Evolutionary conservation across 2,888 invertebrate species (phyloP).

Genomic region (Pachliopta kotzebuea): DNA sequence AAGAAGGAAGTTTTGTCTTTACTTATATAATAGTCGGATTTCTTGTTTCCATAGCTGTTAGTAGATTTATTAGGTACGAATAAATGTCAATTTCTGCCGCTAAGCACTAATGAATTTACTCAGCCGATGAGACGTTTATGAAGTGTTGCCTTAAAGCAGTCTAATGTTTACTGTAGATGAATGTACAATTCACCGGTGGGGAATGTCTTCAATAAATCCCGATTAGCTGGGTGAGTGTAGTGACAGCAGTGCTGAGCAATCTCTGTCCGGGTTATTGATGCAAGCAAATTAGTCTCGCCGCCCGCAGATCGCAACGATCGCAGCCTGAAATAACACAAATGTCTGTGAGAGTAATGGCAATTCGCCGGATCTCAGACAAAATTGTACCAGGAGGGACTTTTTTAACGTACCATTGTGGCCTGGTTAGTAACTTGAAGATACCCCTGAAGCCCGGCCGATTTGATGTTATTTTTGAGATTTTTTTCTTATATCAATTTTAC

Average conservation of each 20-base stretch:
- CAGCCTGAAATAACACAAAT: conserved; percentile 22
- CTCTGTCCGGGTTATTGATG: conserved; percentile 24
- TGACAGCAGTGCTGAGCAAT: conserved; percentile 5
- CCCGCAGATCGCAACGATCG: conserved; percentile 9
- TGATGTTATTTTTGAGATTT: background rate
- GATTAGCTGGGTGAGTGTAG: background rate
- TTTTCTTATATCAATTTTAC: no score
- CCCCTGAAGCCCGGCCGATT: background rate
- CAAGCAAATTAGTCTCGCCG: conserved; percentile 22
- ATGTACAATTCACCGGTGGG: no score
- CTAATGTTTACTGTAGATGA: no score
- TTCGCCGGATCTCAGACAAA: background rate
- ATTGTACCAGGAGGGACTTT: background rate
- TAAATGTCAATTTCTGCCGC: no score
- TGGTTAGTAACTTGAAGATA: background rate
- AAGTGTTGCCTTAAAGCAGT: no score
- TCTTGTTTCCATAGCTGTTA: no score
- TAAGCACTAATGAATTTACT: no score
- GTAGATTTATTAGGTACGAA: no score
- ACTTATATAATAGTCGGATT: no score
- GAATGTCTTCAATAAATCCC: no score
- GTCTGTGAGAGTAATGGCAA: conserved; percentile 5
- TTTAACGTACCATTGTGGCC: background rate
- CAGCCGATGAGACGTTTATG: no score
- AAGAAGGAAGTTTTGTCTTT: no score